Conservation (phyloP, 2,888 invertebrate genomes). For the Phytoseiulus persimilis region DNA sequence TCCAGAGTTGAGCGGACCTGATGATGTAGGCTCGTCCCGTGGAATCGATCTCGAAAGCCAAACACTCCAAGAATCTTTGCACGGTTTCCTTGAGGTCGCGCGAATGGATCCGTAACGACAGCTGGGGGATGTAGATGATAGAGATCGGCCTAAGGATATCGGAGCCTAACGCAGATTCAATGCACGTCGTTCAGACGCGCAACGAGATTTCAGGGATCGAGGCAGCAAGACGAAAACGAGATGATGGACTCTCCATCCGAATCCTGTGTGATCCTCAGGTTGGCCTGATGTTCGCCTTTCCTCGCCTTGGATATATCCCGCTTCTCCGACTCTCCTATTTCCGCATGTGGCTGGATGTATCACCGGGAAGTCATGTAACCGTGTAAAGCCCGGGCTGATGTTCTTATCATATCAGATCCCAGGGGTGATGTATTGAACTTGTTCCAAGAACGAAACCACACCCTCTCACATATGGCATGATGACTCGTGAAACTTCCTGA, state of each 20-base stretch:
- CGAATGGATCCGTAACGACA: neutral
- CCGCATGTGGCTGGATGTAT: neutral
- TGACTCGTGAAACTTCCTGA: neutral
- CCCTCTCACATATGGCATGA: neutral
- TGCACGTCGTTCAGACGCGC: slow-evolving; percentile 21
- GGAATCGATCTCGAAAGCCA: no score
- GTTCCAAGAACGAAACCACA: neutral
- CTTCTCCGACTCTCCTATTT: neutral
- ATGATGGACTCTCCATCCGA: slow-evolving; percentile 33
- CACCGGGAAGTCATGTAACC: neutral
- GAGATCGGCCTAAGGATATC: neutral
- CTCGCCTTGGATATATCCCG: neutral
- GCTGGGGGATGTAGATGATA: neutral
- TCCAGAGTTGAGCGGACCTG: no score
- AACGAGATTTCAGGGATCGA: slow-evolving; percentile 7
- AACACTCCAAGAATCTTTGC: no score
- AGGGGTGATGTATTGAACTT: neutral
- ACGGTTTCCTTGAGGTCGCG: no score
- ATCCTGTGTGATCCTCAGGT: neutral
- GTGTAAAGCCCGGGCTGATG: neutral
- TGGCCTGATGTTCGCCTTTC: neutral
- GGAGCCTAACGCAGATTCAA: slow-evolving; percentile 15
- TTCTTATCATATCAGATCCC: neutral
- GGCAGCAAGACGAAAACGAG: slow-evolving; percentile 24
- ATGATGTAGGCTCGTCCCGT: no score